Conservation (phyloP, 2,113 vertebrate species). For the Synchiropus splendidus region DNA sequence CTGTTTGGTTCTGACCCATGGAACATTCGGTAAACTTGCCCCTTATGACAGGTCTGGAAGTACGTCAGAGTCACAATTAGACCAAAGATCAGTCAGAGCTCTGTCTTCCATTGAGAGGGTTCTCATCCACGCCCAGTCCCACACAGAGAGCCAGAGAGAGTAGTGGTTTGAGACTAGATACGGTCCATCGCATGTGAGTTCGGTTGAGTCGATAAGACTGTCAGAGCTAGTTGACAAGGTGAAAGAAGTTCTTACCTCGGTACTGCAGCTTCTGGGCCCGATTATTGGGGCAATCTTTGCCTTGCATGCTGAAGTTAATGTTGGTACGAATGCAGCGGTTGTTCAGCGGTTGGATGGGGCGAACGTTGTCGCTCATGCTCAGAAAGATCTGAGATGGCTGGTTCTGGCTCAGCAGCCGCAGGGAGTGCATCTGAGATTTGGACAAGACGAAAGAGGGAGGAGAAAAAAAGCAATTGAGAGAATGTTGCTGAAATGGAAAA, state of each 20-base stretch:
- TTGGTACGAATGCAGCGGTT: slow-evolving; percentile 98
- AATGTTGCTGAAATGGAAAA: slow-evolving; percentile 1
- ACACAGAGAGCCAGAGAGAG: too few species aligned
- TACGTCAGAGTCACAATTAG: too few species aligned
- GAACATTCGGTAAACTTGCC: too few species aligned
- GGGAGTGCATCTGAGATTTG: slow-evolving; percentile 84
- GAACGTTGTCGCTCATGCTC: slow-evolving; percentile 98
- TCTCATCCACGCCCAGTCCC: too few species aligned
- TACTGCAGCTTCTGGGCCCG: slow-evolving; percentile 97
- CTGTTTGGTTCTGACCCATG: too few species aligned
- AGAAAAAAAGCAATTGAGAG: not conserved
- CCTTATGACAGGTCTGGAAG: too few species aligned
- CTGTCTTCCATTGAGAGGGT: too few species aligned
- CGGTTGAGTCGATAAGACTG: too few species aligned
- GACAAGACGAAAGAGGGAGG: not conserved
- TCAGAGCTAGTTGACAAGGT: not conserved
- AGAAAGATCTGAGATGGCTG: slow-evolving; percentile 98
- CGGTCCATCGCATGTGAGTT: too few species aligned
- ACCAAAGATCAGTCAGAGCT: too few species aligned
- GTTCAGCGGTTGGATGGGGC: slow-evolving; percentile 93
- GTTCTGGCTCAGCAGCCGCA: slow-evolving; percentile 97
- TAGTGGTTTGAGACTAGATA: too few species aligned
- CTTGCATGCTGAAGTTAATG: slow-evolving; percentile 98
- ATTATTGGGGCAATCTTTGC: slow-evolving; percentile 98
- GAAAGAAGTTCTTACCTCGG: slow-evolving; percentile 71